These are phyloP conservation scores for Toxotes lorentzi DNA, from an alignment of 2,797 vertebrate genomes.

Conservation along the genomic window DNA sequence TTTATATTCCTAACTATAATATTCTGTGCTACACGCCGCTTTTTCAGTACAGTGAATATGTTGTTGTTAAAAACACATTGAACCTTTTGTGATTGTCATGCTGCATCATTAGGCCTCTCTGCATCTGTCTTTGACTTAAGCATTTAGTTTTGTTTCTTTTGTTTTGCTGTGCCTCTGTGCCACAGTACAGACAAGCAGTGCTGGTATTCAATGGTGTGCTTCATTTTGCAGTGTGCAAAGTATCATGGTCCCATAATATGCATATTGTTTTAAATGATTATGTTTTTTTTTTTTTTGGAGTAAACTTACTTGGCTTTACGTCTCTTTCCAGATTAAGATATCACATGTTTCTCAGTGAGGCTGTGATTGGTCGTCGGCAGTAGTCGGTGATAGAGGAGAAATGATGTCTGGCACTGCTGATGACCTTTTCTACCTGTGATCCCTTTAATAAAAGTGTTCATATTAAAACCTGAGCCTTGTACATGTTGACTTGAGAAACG, in stretches of 20 bases:
- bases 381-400: constrained; percentile 42
- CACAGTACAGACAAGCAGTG: constrained; percentile 47
- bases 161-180: constrained; percentile 27
- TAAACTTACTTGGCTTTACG: constrained; percentile 52
- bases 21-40: constrained; percentile 51
- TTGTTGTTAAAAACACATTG: constrained; percentile 29
- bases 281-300: constrained; percentile 42
- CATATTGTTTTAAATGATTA: constrained; percentile 59
- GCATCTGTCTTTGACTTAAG: constrained; percentile 41
- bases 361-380: constrained; percentile 62
- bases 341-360: constrained; percentile 55
- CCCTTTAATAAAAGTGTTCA: constrained; percentile 87
- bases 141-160: constrained; percentile 10
- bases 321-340: constrained; percentile 54
- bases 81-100: constrained; percentile 41
- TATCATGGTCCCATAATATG: constrained; percentile 58
- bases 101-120: constrained; percentile 24
- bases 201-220: constrained; percentile 61
- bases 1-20: constrained; percentile 50
- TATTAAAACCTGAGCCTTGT: constrained; percentile 51
- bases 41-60: constrained; percentile 53
- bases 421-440: constrained; percentile 80
- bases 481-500: constrained; percentile 49
- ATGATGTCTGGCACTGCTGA: constrained; percentile 69
- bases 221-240: constrained; percentile 57